Conservation (phyloP, 2,888 invertebrate genomes). For the Euplagia quadripunctaria region DNA sequence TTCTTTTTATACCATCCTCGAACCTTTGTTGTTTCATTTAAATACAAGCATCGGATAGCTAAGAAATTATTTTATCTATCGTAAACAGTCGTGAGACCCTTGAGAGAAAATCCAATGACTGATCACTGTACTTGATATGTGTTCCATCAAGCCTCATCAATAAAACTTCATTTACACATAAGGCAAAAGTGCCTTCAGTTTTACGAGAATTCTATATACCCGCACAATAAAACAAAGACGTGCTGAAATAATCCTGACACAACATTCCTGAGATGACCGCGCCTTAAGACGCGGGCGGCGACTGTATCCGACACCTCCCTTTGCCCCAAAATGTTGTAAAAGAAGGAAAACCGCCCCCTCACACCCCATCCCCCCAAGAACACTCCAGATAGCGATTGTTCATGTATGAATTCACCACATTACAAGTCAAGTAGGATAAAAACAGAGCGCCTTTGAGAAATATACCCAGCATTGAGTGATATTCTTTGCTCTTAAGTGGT, state of each 20-base stretch:
- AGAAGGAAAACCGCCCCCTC: constrained; percentile 66
- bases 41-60: background rate
- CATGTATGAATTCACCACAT: constrained; percentile 92
- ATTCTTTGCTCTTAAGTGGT: constrained; percentile 66
- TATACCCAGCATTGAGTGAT: constrained; percentile 79
- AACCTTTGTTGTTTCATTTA: too few relatives aligned
- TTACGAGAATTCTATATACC: constrained; percentile 5
- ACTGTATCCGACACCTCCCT: constrained; percentile 53
- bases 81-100: background rate
- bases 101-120: background rate
- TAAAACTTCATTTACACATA: background rate
- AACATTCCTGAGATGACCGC: constrained; percentile 53
- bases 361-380: constrained; percentile 57
- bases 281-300: constrained; percentile 59
- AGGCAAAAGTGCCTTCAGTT: background rate
- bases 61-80: background rate
- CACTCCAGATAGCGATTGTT: constrained; percentile 85
- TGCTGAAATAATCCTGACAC: constrained; percentile 46
- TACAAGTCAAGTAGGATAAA: constrained; percentile 89
- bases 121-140: background rate
- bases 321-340: constrained; percentile 70
- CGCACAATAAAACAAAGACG: constrained; percentile 6
- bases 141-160: background rate
- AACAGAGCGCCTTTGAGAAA: constrained; percentile 84
- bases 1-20: too few relatives aligned